phyloP scores from a whole-genome alignment of 2,888 invertebrate genomes.

The Isotomurus palustris region DNA sequence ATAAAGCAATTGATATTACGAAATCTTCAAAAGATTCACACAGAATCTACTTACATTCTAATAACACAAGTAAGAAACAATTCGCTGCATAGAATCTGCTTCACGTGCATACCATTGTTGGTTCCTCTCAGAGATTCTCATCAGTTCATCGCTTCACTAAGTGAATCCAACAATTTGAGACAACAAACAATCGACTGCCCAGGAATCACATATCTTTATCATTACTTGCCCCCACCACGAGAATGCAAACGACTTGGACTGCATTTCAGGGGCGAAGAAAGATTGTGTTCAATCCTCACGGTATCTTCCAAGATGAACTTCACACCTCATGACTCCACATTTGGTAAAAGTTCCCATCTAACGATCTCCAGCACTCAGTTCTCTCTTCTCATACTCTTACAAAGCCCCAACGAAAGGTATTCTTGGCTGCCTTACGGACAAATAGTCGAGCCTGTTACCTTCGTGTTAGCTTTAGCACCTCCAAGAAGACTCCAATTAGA shows the following conservation, averaged over 20 bases:
- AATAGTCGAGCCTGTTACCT: conserved; percentile 1
- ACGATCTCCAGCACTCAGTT: background rate
- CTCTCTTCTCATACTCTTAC: background rate
- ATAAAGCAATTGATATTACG: no score
- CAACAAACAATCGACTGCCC: no score
- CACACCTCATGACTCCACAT: background rate
- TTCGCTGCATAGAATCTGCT: no score
- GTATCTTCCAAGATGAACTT: background rate
- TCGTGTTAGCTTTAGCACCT: background rate
- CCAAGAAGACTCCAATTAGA: no score
- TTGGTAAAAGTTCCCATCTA: background rate
- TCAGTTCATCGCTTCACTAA: no score
- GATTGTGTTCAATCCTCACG: background rate
- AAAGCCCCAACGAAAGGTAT: background rate
- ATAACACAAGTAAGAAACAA: no score
- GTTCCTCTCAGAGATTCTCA: no score
- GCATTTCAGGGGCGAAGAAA: background rate
- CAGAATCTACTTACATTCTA: no score
- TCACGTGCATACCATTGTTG: no score
- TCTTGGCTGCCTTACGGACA: background rate
- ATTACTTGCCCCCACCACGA: background rate
- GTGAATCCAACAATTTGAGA: no score
- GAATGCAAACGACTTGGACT: background rate
- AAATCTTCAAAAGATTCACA: no score
- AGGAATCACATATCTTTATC: no score